Evolutionary conservation across 2,888 invertebrate species (phyloP).

Genomic region (Balanococcus diminutus): DNA sequence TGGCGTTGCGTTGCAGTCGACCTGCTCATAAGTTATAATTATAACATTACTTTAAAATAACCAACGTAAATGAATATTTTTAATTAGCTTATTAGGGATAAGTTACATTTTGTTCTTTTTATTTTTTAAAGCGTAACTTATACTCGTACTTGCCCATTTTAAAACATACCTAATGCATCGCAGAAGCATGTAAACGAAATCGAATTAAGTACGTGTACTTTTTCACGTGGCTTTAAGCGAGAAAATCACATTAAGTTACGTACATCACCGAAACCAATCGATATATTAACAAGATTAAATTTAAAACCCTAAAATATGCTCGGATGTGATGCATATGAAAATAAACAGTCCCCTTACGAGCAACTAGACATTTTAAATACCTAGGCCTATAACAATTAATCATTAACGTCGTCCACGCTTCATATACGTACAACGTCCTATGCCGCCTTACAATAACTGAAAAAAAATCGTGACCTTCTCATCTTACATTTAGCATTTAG

Average conservation of each 20-base stretch:
- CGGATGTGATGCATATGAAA: neutral
- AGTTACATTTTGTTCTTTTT: neutral
- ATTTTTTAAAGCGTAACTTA: too few relatives aligned
- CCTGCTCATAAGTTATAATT: neutral
- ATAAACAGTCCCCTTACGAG: neutral
- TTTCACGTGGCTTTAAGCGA: neutral
- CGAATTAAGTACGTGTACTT: neutral
- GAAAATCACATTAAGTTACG: neutral
- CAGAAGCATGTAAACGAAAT: neutral
- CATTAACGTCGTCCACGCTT: neutral
- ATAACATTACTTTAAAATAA: neutral
- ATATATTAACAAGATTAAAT: conserved; percentile 13
- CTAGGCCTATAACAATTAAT: neutral
- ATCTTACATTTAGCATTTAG: neutral
- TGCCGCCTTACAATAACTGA: neutral
- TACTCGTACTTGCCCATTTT: neutral
- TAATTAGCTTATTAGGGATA: neutral
- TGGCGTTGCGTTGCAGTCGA: neutral
- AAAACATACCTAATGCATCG: neutral
- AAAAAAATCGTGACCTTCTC: neutral
- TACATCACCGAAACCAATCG: neutral
- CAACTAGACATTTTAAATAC: neutral
- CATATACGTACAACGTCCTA: neutral
- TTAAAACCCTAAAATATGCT: neutral
- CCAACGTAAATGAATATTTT: neutral